phyloP scores from a whole-genome alignment of 2,113 vertebrate species.

The Sakesphorus luctuosus region DNA sequence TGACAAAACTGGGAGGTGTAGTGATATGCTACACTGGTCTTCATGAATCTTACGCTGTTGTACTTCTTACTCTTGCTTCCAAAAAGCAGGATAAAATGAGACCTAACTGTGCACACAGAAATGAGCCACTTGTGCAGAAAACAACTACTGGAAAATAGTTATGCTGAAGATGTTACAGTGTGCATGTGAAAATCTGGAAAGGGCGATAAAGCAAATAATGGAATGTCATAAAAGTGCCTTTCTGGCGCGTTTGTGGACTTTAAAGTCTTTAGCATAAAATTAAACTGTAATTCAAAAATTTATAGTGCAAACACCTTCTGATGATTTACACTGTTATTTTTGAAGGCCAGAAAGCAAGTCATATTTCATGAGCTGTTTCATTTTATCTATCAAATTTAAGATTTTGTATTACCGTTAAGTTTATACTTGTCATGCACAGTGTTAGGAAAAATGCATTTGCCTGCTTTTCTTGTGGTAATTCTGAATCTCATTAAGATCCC shows the following conservation, averaged over 20 bases:
- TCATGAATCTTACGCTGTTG: neutral
- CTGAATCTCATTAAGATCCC: neutral
- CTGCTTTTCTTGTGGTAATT: neutral
- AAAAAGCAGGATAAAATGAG: neutral
- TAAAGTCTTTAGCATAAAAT: neutral
- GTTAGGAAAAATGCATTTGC: neutral
- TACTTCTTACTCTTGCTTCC: neutral
- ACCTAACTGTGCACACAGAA: neutral
- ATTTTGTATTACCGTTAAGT: neutral
- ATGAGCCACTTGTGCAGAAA: neutral
- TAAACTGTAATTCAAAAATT: neutral
- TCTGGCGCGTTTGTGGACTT: neutral
- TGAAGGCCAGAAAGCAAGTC: neutral
- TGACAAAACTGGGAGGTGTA: neutral
- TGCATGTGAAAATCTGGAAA: neutral
- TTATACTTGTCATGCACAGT: neutral
- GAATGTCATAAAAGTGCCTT: neutral
- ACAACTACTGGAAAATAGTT: neutral
- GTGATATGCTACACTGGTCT: neutral
- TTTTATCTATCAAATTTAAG: neutral
- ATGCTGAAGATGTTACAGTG: neutral
- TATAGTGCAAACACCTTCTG: neutral
- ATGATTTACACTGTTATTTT: neutral
- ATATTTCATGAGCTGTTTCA: neutral
- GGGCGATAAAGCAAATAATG: neutral